These are phyloP conservation scores for Carpatolechia fugitivella DNA, from an alignment of 2,888 invertebrate genomes.

Conservation along the genomic window DNA sequence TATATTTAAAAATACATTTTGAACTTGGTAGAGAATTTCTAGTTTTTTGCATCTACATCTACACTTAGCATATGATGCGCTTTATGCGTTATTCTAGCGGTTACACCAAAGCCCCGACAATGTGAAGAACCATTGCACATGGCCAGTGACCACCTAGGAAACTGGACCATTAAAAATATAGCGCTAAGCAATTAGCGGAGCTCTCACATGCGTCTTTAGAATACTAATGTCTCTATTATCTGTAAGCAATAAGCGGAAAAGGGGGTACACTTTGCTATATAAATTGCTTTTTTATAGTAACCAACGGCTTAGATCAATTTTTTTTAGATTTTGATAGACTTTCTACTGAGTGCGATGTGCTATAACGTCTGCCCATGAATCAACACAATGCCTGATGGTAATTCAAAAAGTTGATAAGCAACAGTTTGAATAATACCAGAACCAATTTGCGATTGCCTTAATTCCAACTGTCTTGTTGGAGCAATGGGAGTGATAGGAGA, in stretches of 20 bases:
- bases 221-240: slow-evolving; percentile 17
- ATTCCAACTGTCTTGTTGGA: too few species aligned
- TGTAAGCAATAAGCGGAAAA: slow-evolving; percentile 14
- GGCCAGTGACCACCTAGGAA: slow-evolving; percentile 11
- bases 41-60: too few species aligned
- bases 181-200: slow-evolving; percentile 16
- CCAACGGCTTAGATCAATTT: slow-evolving; percentile 5
- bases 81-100: neutral
- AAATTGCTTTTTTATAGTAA: slow-evolving; percentile 4
- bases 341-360: neutral
- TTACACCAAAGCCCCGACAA: neutral
- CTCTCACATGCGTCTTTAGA: slow-evolving; percentile 16
- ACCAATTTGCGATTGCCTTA: too few species aligned
- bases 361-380: neutral
- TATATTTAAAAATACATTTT: too few species aligned
- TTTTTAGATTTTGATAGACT: neutral
- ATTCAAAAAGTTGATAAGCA: too few species aligned
- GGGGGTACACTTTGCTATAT: slow-evolving; percentile 6
- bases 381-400: too few species aligned
- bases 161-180: slow-evolving; percentile 12
- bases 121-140: slow-evolving; percentile 10
- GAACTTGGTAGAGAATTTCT: too few species aligned
- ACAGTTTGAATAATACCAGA: too few species aligned
- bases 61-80: too few species aligned
- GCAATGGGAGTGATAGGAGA: too few species aligned